A percentile compares a stretch with the other conserved stretches of the same genome.
Evolutionary conservation across 2,797 vertebrate genomes (phyloP).

Genomic region (Salarias fasciatus): DNA sequence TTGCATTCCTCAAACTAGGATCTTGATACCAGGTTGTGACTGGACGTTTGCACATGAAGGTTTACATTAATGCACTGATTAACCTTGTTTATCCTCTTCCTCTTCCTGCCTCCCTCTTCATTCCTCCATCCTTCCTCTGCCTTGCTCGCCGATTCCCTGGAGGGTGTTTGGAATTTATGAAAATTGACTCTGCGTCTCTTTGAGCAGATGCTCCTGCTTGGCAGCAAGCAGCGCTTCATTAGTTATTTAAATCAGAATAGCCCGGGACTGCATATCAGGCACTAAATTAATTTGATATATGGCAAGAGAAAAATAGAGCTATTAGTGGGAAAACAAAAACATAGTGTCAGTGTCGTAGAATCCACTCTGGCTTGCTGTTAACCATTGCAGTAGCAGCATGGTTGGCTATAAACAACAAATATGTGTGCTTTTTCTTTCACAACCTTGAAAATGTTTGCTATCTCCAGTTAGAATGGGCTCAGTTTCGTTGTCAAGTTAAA

Average conservation of each 20-base stretch:
- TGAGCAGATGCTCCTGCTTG: constrained; percentile 77
- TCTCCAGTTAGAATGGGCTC: constrained; percentile 6
- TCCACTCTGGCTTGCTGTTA: not conserved
- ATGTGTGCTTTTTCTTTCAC: constrained; percentile 10
- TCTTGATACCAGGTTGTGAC: no score
- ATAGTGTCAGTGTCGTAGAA: constrained; percentile 34
- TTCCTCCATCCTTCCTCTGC: constrained; percentile 24
- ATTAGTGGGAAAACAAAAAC: constrained; percentile 65
- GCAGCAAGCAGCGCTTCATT: constrained; percentile 74
- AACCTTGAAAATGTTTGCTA: constrained; percentile 25
- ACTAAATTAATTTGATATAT: constrained; percentile 72
- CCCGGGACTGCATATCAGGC: constrained; percentile 61
- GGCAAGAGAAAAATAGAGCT: constrained; percentile 57
- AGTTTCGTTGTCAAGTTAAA: constrained; percentile 35
- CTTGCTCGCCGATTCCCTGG: constrained; percentile 46
- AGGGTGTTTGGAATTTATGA: constrained; percentile 71
- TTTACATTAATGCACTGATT: constrained; percentile 39
- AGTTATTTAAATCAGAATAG: constrained; percentile 78
- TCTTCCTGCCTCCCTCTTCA: constrained; percentile 8
- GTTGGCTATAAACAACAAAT: constrained; percentile 27
- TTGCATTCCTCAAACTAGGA: no score
- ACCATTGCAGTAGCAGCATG: constrained; percentile 13
- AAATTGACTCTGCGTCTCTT: constrained; percentile 74
- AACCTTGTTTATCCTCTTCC: constrained; percentile 45
- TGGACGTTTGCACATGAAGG: no score